A percentile compares a stretch with the other conserved stretches of the same genome.
phyloP scores from a whole-genome alignment of 1,140 invertebrate genomes.

The Ostrea edulis region DNA sequence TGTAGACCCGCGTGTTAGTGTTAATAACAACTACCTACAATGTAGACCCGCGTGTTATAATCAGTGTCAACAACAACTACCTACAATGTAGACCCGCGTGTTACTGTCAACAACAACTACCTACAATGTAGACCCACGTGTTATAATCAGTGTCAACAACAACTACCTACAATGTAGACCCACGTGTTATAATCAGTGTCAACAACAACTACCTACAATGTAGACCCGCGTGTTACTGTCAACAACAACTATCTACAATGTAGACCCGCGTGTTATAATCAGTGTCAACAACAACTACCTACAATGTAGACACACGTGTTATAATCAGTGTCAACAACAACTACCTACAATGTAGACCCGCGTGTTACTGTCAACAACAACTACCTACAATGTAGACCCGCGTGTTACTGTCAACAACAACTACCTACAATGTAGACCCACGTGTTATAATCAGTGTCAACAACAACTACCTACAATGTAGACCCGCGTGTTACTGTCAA shows the following conservation, averaged over 20 bases:
- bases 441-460: too few relatives aligned
- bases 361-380: too few relatives aligned
- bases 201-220: constrained; percentile 64
- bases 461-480: constrained; percentile 64
- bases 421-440: constrained; percentile 67
- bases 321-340: too few relatives aligned
- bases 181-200: too few relatives aligned
- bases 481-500: background rate
- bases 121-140: constrained; percentile 56
- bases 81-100: constrained; percentile 56
- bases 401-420: too few relatives aligned
- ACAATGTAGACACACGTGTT: constrained; percentile 41
- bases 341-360: constrained; percentile 67
- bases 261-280: too few relatives aligned
- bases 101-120: constrained; percentile 55
- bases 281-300: constrained; percentile 62
- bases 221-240: background rate
- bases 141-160: too few relatives aligned
- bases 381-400: constrained; percentile 67
- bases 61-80: constrained; percentile 59
- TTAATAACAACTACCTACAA: constrained; percentile 63
- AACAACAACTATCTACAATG: constrained; percentile 64
- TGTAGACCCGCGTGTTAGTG: background rate
- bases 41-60: background rate
- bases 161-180: constrained; percentile 65